Percentiles rank a stretch among this genome's conserved stretches.
Conservation (phyloP, 2,888 invertebrate genomes). For the Marronus borbonicus region DNA sequence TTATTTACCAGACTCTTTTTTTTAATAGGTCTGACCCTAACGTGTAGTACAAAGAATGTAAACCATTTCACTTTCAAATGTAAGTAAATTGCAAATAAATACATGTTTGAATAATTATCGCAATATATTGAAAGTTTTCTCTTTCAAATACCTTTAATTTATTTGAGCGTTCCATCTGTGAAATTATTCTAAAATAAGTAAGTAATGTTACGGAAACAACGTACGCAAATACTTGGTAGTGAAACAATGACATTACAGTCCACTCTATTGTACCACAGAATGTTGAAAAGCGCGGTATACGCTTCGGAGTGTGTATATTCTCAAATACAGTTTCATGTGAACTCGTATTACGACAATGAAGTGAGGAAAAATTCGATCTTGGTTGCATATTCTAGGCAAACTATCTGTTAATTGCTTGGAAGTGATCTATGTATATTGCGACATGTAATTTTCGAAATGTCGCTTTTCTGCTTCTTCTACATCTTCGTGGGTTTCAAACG, state of each 20-base stretch:
- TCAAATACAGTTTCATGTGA: background rate
- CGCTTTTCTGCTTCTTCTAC: background rate
- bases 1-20: too few relatives aligned
- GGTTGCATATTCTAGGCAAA: background rate
- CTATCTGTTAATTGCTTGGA: background rate
- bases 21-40: too few relatives aligned
- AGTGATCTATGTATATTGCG: background rate
- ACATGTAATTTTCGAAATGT: constrained; percentile 2
- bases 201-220: background rate
- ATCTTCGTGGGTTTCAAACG: background rate
- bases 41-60: too few relatives aligned
- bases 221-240: background rate
- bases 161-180: too few relatives aligned
- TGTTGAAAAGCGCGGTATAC: background rate
- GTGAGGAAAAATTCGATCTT: background rate
- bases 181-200: too few relatives aligned
- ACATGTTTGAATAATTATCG: too few relatives aligned
- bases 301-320: background rate
- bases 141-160: too few relatives aligned
- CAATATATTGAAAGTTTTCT: too few relatives aligned
- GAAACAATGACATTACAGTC: background rate
- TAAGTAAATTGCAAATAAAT: too few relatives aligned
- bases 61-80: too few relatives aligned
- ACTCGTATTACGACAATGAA: background rate
- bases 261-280: background rate